These are phyloP conservation scores for Synanceia verrucosa DNA, from an alignment of 2,797 vertebrate species.

Conservation along the genomic window DNA sequence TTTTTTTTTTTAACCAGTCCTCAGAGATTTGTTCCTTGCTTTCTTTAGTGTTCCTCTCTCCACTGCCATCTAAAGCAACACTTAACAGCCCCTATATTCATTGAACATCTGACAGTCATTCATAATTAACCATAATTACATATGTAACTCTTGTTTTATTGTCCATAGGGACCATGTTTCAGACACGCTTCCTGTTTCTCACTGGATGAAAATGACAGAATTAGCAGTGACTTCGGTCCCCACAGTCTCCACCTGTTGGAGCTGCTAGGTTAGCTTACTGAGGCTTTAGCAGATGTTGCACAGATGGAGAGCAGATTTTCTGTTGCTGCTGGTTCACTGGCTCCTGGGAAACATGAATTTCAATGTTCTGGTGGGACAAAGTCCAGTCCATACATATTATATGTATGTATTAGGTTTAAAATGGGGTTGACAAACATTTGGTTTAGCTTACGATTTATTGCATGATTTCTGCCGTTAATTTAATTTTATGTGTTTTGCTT, in stretches of 20 bases:
- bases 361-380: background rate
- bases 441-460: too few relatives aligned
- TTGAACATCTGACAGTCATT: background rate
- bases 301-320: background rate
- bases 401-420: background rate
- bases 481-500: too few relatives aligned
- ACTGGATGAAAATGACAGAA: background rate
- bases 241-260: background rate
- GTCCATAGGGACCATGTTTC: background rate
- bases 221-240: background rate
- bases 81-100: background rate
- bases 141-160: background rate
- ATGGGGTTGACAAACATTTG: too few relatives aligned
- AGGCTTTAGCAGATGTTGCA: background rate
- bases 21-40: background rate
- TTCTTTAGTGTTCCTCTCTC: background rate
- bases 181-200: background rate
- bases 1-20: too few relatives aligned
- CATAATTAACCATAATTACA: background rate
- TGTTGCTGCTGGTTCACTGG: background rate
- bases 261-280: background rate
- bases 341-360: background rate
- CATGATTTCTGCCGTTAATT: too few relatives aligned
- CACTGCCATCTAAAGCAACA: background rate
- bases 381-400: background rate